A percentile compares a stretch with the other conserved stretches of the same genome.
Evolutionary conservation across 1,140 invertebrate genomes (phyloP).

Genomic region (Pantala flavescens): DNA sequence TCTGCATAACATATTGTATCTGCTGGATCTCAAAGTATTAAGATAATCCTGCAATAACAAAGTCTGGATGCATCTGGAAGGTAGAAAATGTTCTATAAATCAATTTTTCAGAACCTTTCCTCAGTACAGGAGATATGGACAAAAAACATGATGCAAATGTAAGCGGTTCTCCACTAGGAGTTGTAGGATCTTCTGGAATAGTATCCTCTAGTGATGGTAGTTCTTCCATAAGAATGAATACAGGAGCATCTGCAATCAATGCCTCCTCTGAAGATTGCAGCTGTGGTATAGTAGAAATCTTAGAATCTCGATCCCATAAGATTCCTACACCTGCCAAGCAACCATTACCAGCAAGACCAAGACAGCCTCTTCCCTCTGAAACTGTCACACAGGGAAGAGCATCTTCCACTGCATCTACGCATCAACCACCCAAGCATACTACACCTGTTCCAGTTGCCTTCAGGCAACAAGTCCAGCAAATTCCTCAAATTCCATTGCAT

Average conservation of each 20-base stretch:
- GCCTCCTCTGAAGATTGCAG: conserved; percentile 39
- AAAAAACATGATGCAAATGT: neutral
- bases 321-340: conserved; percentile 4
- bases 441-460: neutral
- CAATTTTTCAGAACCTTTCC: conserved; percentile 25
- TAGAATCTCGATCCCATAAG: conserved; percentile 36
- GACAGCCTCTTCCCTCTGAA: conserved; percentile 17
- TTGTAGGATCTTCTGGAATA: neutral
- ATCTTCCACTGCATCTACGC: no score
- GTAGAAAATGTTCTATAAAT: no score
- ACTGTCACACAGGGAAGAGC: neutral
- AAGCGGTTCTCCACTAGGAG: neutral
- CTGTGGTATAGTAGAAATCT: conserved; percentile 41
- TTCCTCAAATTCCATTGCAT: neutral
- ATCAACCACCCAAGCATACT: conserved; percentile 12
- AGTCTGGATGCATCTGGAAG: no score
- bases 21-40: no score
- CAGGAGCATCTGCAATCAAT: neutral
- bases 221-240: neutral
- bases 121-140: conserved; percentile 12
- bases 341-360: conserved; percentile 26
- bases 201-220: neutral
- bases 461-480: neutral
- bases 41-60: no score
- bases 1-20: no score